phyloP scores from a whole-genome alignment of 2,797 vertebrate species.

The Xiphorhynchus erythropygius region DNA sequence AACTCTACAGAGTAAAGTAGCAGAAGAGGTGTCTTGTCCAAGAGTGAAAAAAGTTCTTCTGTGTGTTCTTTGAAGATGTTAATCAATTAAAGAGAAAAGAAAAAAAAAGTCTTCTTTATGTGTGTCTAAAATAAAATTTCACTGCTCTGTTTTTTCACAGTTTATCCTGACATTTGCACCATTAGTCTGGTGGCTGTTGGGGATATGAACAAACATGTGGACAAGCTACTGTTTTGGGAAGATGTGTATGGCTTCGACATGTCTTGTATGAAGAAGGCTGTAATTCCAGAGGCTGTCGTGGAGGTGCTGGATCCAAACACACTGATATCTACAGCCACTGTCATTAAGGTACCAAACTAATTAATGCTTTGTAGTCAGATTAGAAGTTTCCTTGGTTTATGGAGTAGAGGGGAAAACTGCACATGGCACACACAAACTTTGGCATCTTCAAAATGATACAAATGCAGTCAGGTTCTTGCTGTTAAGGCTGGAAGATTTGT shows the following conservation, averaged over 20 bases:
- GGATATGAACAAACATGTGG: constrained; percentile 80
- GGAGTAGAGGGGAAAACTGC: not conserved
- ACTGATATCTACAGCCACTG: constrained; percentile 83
- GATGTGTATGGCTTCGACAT: constrained; percentile 94
- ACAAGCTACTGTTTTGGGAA: constrained; percentile 91
- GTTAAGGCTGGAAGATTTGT: not conserved
- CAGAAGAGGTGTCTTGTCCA: not conserved
- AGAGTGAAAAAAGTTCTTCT: not conserved
- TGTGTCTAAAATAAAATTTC: not conserved
- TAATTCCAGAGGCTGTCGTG: constrained; percentile 88
- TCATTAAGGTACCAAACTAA: constrained; percentile 83
- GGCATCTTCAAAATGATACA: not conserved
- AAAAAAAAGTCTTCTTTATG: not conserved
- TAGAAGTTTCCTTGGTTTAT: not conserved
- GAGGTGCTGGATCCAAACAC: constrained; percentile 84
- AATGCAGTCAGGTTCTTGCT: not conserved
- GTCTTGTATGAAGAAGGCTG: constrained; percentile 93
- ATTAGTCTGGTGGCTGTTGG: constrained; percentile 87
- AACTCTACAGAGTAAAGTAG: not conserved
- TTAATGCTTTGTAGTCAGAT: not conserved
- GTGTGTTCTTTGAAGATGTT: not conserved
- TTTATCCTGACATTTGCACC: constrained; percentile 91
- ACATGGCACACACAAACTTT: not conserved
- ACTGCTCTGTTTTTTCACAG: constrained; percentile 68
- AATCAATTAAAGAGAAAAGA: not conserved